Conservation (phyloP, 1,140 invertebrate species). For the Papilio dardanus region DNA sequence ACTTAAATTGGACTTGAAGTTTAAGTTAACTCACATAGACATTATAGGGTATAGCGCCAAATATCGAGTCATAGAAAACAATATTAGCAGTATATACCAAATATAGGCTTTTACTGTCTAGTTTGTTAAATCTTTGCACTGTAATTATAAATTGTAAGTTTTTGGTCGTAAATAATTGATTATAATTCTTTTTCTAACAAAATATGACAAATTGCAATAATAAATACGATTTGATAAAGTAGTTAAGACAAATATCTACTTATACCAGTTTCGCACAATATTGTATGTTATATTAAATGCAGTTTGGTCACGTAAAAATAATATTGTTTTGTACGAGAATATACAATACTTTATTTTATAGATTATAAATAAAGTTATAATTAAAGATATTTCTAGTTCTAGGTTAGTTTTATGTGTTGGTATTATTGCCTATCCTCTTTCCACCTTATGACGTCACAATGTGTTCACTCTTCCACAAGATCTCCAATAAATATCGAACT, state of each 20-base stretch:
- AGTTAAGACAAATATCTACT: slow-evolving; percentile 7
- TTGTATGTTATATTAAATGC: neutral
- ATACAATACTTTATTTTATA: too few relatives aligned
- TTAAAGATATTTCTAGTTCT: too few relatives aligned
- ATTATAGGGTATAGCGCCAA: slow-evolving; percentile 8
- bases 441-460: too few relatives aligned
- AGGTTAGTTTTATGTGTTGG: too few relatives aligned
- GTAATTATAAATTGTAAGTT: slow-evolving; percentile 23
- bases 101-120: slow-evolving; percentile 19
- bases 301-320: neutral
- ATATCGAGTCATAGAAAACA: slow-evolving; percentile 6
- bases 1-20: slow-evolving; percentile 2
- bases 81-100: slow-evolving; percentile 32
- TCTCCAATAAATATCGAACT: too few relatives aligned
- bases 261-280: too few relatives aligned
- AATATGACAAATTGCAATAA: slow-evolving; percentile 25
- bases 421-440: too few relatives aligned
- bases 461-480: too few relatives aligned
- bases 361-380: too few relatives aligned
- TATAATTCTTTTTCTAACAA: slow-evolving; percentile 18
- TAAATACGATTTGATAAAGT: neutral
- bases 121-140: slow-evolving; percentile 23
- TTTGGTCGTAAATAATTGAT: slow-evolving; percentile 11
- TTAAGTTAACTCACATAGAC: slow-evolving; percentile 24
- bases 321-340: too few relatives aligned